phyloP scores from a whole-genome alignment of 2,113 vertebrate species.

The Odontesthes bonariensis region DNA sequence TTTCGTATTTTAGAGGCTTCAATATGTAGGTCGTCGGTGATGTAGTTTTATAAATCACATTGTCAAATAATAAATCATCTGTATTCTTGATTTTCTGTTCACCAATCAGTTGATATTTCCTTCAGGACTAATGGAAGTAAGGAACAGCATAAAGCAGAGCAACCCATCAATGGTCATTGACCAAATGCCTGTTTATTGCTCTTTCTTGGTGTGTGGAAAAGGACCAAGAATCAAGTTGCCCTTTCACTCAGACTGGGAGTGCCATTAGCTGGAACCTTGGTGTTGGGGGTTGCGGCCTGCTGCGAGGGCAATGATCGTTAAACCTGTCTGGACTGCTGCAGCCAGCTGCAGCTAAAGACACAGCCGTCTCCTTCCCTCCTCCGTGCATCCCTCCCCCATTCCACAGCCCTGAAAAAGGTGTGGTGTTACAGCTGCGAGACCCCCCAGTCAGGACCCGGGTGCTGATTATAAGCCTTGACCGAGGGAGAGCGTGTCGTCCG shows the following conservation, averaged over 20 bases:
- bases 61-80: neutral
- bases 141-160: slow-evolving; percentile 62
- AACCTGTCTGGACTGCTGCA: slow-evolving; percentile 80
- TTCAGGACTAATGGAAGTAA: slow-evolving; percentile 34
- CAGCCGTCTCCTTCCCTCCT: slow-evolving; percentile 25
- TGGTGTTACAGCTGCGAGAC: slow-evolving; percentile 76
- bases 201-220: slow-evolving; percentile 56
- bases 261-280: slow-evolving; percentile 83
- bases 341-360: slow-evolving; percentile 78
- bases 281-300: slow-evolving; percentile 82
- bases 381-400: slow-evolving; percentile 72
- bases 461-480: slow-evolving; percentile 70
- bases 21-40: neutral
- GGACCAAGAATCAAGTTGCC: slow-evolving; percentile 77
- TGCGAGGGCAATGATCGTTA: slow-evolving; percentile 81
- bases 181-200: slow-evolving; percentile 72
- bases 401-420: slow-evolving; percentile 71
- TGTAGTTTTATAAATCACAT: neutral
- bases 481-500: slow-evolving; percentile 56
- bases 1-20: neutral
- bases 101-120: slow-evolving; percentile 38
- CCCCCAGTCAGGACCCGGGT: slow-evolving; percentile 71
- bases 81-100: slow-evolving; percentile 14
- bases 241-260: slow-evolving; percentile 76
- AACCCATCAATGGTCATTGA: slow-evolving; percentile 54